A percentile compares a stretch with the other conserved stretches of the same genome.
Conservation (phyloP, 2,113 vertebrate species). For the Semicossyphus pulcher region DNA sequence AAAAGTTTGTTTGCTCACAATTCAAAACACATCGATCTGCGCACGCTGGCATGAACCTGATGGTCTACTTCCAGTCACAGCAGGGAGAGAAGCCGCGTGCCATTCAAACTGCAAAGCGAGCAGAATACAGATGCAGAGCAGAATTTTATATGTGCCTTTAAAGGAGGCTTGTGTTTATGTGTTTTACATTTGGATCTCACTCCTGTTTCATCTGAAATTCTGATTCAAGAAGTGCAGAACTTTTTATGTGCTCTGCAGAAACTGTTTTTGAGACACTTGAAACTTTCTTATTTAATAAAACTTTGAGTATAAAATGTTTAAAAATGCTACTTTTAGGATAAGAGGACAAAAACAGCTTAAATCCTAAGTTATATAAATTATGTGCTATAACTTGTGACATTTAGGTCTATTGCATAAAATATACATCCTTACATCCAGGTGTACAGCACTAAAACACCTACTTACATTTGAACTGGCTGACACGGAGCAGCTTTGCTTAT, state of each 20-base stretch:
- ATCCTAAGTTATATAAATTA: too few species aligned
- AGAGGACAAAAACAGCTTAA: too few species aligned
- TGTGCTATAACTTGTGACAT: too few species aligned
- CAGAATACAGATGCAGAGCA: slow-evolving; percentile 52
- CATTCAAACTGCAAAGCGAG: slow-evolving; percentile 43
- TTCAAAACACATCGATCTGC: slow-evolving; percentile 68
- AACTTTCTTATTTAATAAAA: too few species aligned
- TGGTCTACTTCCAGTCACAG: slow-evolving; percentile 69
- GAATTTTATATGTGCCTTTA: slow-evolving; percentile 12
- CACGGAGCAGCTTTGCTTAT: too few species aligned
- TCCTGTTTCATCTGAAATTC: slow-evolving; percentile 46
- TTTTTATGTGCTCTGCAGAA: slow-evolving; percentile 9
- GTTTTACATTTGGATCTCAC: slow-evolving; percentile 29
- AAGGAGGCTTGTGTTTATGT: slow-evolving; percentile 2
- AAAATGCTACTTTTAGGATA: too few species aligned
- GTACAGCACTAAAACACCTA: too few species aligned
- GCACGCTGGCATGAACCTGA: slow-evolving; percentile 59
- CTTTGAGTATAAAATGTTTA: too few species aligned
- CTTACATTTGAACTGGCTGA: too few species aligned
- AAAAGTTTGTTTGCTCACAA: slow-evolving; percentile 73
- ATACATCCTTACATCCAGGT: too few species aligned
- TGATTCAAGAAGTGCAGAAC: slow-evolving; percentile 23
- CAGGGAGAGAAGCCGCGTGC: slow-evolving; percentile 42
- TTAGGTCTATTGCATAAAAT: too few species aligned
- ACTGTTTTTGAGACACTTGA: too few species aligned